Percentiles rank a stretch among this genome's conserved stretches.
These are phyloP conservation scores for Drosophila meridionalis DNA, from an alignment of 2,888 invertebrate genomes.

Conservation along the genomic window DNA sequence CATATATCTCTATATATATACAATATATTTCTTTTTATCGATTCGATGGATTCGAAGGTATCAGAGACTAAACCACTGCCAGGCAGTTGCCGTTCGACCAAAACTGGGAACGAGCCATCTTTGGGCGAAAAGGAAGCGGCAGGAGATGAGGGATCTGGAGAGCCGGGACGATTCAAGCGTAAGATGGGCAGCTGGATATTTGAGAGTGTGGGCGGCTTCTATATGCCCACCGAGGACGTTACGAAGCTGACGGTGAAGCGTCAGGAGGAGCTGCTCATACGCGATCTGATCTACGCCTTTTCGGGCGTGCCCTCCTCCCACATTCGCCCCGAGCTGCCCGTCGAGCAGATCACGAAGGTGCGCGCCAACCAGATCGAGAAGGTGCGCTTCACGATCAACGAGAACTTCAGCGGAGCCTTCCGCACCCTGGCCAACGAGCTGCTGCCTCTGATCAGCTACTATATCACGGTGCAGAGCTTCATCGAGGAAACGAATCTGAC, in stretches of 20 bases:
- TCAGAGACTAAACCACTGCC: not conserved
- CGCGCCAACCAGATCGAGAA: constrained; percentile 39
- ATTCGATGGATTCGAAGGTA: not conserved
- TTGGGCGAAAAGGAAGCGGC: not conserved
- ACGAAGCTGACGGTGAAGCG: constrained; percentile 31
- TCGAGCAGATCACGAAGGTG: constrained; percentile 37
- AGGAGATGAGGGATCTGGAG: not conserved
- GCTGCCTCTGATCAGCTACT: constrained; percentile 59
- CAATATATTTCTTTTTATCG: constrained; percentile 1
- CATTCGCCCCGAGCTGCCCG: constrained; percentile 47
- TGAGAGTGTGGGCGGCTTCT: constrained; percentile 62
- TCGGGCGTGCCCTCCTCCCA: constrained; percentile 66
- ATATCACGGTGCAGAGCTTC: constrained; percentile 61
- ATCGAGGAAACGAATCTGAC: constrained; percentile 58
- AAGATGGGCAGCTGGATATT: constrained; percentile 53
- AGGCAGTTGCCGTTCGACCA: not conserved
- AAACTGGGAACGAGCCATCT: not conserved
- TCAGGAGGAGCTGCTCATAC: constrained; percentile 59
- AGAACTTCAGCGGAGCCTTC: constrained; percentile 48
- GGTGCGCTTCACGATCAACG: constrained; percentile 61
- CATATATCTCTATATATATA: not conserved
- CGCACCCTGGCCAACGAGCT: constrained; percentile 53
- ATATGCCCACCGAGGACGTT: constrained; percentile 53
- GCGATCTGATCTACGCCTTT: constrained; percentile 66
- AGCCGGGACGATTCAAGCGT: not conserved